Evolutionary conservation across 2,113 vertebrate species (phyloP).

Genomic region (Campylorhamphus procurvoides): DNA sequence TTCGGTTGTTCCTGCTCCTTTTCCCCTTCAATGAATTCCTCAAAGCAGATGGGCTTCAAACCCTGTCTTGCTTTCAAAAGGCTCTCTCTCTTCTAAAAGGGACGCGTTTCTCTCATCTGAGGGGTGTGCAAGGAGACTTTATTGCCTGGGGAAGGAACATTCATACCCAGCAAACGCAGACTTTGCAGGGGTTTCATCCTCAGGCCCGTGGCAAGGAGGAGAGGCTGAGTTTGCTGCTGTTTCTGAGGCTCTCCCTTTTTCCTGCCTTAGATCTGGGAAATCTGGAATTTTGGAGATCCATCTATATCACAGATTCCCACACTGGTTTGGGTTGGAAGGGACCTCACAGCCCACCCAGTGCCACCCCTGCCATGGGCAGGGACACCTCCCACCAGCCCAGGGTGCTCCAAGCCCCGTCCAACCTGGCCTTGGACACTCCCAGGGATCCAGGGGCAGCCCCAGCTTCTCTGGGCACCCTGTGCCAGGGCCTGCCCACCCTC

Average conservation of each 20-base stretch:
- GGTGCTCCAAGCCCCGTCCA: background rate
- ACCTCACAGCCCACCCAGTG: background rate
- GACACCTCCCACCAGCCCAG: background rate
- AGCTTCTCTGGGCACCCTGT: background rate
- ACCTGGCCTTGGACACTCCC: background rate
- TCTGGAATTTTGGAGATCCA: background rate
- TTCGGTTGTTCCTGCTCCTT: background rate
- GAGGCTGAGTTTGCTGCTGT: background rate
- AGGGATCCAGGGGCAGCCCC: background rate
- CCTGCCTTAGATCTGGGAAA: background rate
- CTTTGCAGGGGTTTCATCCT: background rate
- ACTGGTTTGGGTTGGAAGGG: background rate
- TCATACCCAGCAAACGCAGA: background rate
- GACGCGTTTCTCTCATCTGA: background rate
- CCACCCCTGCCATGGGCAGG: background rate
- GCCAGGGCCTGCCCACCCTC: background rate
- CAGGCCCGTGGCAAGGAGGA: background rate
- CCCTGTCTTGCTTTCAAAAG: background rate
- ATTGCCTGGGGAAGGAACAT: background rate
- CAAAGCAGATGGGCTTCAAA: background rate
- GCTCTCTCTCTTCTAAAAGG: background rate
- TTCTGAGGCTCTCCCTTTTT: background rate
- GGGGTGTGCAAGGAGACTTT: background rate
- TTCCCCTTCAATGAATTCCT: slow-evolving; percentile 11
- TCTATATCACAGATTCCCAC: too few species aligned